Evolutionary conservation across 1,140 invertebrate species (phyloP).

Genomic region (Nilaparvata lugens): DNA sequence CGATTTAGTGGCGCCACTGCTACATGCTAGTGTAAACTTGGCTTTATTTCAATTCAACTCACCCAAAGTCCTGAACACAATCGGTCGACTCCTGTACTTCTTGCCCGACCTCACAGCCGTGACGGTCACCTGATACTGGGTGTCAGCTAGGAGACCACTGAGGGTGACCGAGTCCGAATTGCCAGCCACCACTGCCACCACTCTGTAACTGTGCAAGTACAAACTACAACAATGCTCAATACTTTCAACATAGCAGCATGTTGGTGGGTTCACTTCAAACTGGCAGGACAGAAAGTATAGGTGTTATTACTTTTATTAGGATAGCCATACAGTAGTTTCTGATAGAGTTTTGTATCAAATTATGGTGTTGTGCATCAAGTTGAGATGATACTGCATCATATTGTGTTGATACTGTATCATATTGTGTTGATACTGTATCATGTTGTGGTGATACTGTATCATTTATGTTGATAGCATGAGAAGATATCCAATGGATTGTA

Average conservation of each 20-base stretch:
- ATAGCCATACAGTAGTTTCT: background rate
- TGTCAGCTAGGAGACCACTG: constrained; percentile 67
- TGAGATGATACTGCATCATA: too few relatives aligned
- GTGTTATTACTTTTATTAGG: background rate
- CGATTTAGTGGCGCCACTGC: too few relatives aligned
- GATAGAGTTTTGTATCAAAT: too few relatives aligned
- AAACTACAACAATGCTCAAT: constrained; percentile 4
- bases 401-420: too few relatives aligned
- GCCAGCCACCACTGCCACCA: constrained; percentile 74
- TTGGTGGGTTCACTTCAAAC: too few relatives aligned
- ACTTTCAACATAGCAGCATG: background rate
- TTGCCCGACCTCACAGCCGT: constrained; percentile 67
- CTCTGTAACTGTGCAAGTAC: constrained; percentile 65
- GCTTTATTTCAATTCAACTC: constrained; percentile 31
- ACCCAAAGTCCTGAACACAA: constrained; percentile 81
- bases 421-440: too few relatives aligned
- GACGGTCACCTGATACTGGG: constrained; percentile 75
- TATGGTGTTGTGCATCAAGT: too few relatives aligned
- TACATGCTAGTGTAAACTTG: too few relatives aligned
- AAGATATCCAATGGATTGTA: too few relatives aligned
- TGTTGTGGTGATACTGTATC: too few relatives aligned
- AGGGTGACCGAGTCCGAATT: constrained; percentile 75
- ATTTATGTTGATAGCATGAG: too few relatives aligned
- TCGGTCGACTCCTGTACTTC: constrained; percentile 67
- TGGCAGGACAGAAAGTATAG: too few relatives aligned